Percentiles rank a stretch among this genome's conserved stretches.
Conservation (phyloP, 2,113 vertebrate species). For the Gallinago undulata region DNA sequence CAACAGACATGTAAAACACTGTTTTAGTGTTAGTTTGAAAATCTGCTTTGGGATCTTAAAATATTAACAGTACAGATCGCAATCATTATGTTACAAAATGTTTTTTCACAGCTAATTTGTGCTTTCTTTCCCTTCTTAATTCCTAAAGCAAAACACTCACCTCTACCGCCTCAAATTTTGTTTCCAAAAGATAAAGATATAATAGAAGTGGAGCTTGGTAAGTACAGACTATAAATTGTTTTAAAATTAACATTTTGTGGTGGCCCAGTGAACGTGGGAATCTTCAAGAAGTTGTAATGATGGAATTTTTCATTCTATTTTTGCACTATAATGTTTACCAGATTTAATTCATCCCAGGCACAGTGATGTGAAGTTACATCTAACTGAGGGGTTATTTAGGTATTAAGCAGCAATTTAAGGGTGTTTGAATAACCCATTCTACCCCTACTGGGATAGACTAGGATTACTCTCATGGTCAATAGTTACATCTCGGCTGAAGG, state of each 20-base stretch:
- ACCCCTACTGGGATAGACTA: neutral
- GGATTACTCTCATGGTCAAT: neutral
- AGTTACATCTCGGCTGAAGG: neutral
- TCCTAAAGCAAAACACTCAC: neutral
- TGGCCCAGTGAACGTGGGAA: fast-evolving
- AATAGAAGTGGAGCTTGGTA: conserved; percentile 69
- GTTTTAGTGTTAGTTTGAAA: neutral
- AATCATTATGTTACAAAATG: neutral
- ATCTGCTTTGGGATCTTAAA: neutral
- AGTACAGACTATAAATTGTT: neutral
- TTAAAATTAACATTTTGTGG: neutral
- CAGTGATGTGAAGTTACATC: neutral
- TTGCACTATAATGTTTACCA: neutral
- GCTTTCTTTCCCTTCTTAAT: neutral
- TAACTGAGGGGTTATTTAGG: neutral
- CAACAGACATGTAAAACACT: neutral
- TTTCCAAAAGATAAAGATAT: conserved; percentile 44
- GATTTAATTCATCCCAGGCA: neutral
- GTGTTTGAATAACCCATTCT: neutral
- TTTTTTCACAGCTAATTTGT: neutral
- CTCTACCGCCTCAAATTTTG: conserved; percentile 48
- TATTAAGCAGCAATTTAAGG: neutral
- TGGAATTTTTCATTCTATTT: neutral
- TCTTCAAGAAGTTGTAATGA: neutral
- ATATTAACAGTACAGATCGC: neutral